Percentiles rank a stretch among this genome's conserved stretches.
Evolutionary conservation across 2,888 invertebrate genomes (phyloP).

Genomic region (Hetaerina titia): DNA sequence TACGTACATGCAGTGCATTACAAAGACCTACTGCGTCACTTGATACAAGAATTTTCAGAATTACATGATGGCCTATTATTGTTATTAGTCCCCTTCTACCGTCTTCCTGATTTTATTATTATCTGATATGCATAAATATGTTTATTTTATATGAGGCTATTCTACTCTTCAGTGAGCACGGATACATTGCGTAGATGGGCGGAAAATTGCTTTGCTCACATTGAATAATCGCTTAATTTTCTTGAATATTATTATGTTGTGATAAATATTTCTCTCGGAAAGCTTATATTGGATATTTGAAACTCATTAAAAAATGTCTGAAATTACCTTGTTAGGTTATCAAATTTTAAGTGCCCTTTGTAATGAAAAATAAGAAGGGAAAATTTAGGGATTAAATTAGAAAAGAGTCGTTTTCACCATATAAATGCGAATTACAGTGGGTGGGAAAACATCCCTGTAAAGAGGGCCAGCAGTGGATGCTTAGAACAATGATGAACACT

Average conservation of each 20-base stretch:
- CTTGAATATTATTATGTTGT: not conserved
- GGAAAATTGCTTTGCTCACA: not conserved
- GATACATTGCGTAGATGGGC: not conserved
- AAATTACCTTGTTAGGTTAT: not conserved
- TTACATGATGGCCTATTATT: not conserved
- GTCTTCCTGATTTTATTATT: not conserved
- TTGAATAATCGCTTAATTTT: slow-evolving; percentile 1
- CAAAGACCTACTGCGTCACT: too few species aligned
- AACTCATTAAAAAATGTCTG: not conserved
- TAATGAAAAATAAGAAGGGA: not conserved
- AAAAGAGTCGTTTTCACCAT: not conserved
- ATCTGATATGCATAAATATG: not conserved
- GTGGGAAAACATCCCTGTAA: too few species aligned
- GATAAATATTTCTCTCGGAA: not conserved
- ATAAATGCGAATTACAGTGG: too few species aligned
- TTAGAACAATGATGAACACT: too few species aligned
- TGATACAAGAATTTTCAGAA: too few species aligned
- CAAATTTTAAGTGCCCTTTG: not conserved
- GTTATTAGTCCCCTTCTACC: not conserved
- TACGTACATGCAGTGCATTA: too few species aligned
- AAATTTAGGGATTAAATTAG: not conserved
- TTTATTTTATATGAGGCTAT: not conserved
- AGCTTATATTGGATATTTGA: not conserved
- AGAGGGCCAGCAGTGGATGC: too few species aligned
- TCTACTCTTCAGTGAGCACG: not conserved